These are phyloP conservation scores for Sclerodermus sp. DNA, from an alignment of 2,888 invertebrate species.

Conservation along the genomic window DNA sequence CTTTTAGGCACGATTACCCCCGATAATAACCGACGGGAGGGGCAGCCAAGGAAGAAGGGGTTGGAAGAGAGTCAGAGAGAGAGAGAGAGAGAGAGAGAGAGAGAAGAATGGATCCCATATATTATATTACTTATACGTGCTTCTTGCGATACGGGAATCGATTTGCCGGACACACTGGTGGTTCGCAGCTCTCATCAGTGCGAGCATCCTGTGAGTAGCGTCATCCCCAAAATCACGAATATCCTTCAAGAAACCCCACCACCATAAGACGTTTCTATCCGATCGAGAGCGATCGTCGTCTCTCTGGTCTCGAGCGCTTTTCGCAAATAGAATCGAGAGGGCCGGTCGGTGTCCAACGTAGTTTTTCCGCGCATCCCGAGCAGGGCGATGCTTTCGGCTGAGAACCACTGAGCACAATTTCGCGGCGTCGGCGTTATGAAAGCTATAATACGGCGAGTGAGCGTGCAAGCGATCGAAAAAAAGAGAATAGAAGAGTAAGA, in stretches of 20 bases:
- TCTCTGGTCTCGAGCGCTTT: no score
- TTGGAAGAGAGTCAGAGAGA: slow-evolving; percentile 19
- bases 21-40: slow-evolving; percentile 55
- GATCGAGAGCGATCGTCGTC: no score
- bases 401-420: slow-evolving; percentile 39
- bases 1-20: slow-evolving; percentile 57
- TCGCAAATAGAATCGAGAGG: no score
- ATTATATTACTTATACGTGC: slow-evolving; percentile 45
- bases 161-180: slow-evolving; percentile 32
- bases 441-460: slow-evolving; percentile 34
- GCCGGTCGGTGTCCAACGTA: no score
- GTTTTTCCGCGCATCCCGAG: no score
- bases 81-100: slow-evolving; percentile 28
- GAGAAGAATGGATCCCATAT: slow-evolving; percentile 48
- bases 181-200: no score
- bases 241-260: no score
- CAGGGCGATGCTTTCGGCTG: slow-evolving; percentile 14
- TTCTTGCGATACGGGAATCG: slow-evolving; percentile 38
- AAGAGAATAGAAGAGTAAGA: slow-evolving; percentile 8
- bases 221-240: no score
- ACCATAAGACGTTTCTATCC: no score
- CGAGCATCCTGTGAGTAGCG: no score
- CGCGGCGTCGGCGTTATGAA: slow-evolving; percentile 44
- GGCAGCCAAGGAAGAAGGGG: slow-evolving; percentile 16
- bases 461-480: background rate